phyloP scores from a whole-genome alignment of 2,113 vertebrate species.

The Lophochroa leadbeateri region DNA sequence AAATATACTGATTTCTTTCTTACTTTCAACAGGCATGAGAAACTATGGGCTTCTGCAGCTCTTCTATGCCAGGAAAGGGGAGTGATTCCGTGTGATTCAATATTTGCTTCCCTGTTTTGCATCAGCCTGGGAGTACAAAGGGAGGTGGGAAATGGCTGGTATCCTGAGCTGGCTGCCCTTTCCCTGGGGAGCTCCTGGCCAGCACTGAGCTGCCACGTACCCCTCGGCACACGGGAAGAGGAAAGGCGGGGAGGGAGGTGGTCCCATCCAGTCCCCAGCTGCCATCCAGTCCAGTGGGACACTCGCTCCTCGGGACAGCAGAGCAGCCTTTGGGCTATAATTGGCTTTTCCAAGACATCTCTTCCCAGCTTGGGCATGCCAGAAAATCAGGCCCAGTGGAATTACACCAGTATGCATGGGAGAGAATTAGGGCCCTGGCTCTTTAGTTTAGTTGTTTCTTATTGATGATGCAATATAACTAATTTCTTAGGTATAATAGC shows the following conservation, averaged over 20 bases:
- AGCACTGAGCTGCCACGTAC: neutral
- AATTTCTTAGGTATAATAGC: neutral
- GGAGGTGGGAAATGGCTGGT: neutral
- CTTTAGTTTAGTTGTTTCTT: neutral
- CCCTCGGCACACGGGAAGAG: neutral
- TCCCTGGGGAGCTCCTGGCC: neutral
- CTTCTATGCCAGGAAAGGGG: neutral
- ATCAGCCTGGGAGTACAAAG: neutral
- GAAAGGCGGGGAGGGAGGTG: neutral
- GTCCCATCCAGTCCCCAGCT: neutral
- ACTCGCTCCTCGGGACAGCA: neutral
- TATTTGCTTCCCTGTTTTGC: neutral
- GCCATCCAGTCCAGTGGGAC: neutral
- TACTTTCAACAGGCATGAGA: neutral
- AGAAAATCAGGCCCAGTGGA: neutral
- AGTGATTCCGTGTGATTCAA: neutral
- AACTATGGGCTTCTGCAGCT: neutral
- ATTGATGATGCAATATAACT: conserved; percentile 29
- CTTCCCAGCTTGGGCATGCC: neutral
- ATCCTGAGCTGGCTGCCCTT: neutral
- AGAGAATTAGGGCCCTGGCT: neutral
- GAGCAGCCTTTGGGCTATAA: neutral
- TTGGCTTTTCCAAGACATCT: neutral
- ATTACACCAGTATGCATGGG: neutral
- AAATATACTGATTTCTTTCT: neutral